phyloP scores from a whole-genome alignment of 2,113 vertebrate genomes.

The Nettapus auritus region DNA sequence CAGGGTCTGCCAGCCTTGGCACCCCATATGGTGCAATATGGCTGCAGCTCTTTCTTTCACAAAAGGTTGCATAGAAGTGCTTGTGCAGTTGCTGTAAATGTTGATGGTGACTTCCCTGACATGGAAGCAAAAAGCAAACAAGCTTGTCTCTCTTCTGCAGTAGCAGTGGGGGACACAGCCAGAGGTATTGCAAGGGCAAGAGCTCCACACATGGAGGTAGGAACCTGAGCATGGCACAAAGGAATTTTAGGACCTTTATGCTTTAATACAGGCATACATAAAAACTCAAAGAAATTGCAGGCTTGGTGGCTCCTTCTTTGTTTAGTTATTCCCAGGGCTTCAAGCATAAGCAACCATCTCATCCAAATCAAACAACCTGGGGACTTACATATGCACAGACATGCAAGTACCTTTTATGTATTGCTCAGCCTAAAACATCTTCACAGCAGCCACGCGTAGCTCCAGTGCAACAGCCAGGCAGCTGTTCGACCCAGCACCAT shows the following conservation, averaged over 20 bases:
- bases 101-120: background rate
- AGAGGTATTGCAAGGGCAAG: background rate
- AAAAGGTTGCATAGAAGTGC: background rate
- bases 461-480: background rate
- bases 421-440: background rate
- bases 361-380: background rate
- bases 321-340: background rate
- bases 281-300: background rate
- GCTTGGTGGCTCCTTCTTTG: background rate
- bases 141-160: background rate
- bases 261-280: background rate
- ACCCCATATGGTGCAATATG: background rate
- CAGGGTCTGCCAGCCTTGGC: background rate
- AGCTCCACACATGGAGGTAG: fast-evolving
- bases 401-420: background rate
- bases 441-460: background rate
- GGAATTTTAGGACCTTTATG: background rate
- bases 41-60: background rate
- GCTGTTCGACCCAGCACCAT: background rate
- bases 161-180: background rate
- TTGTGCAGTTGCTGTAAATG: background rate
- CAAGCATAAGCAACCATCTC: background rate
- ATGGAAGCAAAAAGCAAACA: background rate
- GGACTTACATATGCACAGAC: background rate
- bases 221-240: background rate